Conservation (phyloP, 2,797 vertebrate species). For the Ctenopoma multispine region DNA sequence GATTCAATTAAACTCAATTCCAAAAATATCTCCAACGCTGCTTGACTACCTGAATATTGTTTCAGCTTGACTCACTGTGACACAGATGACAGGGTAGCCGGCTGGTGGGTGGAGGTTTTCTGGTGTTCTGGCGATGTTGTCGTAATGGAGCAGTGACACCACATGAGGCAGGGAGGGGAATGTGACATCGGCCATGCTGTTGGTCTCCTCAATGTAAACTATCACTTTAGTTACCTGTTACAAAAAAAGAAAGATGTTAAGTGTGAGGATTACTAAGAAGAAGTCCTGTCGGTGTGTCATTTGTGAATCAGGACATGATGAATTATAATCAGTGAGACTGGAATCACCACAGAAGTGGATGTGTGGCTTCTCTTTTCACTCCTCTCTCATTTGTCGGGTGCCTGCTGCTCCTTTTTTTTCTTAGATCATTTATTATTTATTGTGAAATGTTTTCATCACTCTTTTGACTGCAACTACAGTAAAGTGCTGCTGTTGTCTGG, state of each 20-base stretch:
- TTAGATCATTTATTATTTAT: constrained; percentile 63
- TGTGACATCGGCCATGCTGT: constrained; percentile 94
- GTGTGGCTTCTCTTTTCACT: constrained; percentile 20
- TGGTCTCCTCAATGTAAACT: constrained; percentile 94
- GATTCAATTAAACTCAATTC: not conserved
- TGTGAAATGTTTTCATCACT: constrained; percentile 53
- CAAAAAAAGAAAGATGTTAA: constrained; percentile 5
- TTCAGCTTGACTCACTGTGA: constrained; percentile 86
- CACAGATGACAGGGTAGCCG: constrained; percentile 93
- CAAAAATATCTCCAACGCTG: not conserved
- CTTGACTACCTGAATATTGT: not conserved
- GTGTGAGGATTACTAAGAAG: not conserved
- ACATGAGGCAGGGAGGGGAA: constrained; percentile 94
- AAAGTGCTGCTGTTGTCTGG: constrained; percentile 57
- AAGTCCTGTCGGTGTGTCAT: not conserved
- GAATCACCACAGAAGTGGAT: constrained; percentile 8
- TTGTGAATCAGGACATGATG: not conserved
- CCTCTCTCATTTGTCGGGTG: constrained; percentile 25
- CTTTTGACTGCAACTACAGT: constrained; percentile 34
- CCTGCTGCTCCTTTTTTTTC: constrained; percentile 25
- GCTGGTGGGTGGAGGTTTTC: constrained; percentile 84
- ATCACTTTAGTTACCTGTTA: constrained; percentile 90
- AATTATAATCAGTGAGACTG: constrained; percentile 2
- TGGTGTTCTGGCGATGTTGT: constrained; percentile 81
- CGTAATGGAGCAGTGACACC: constrained; percentile 91